Percentiles rank a stretch among this genome's conserved stretches.
phyloP scores from a whole-genome alignment of 2,797 vertebrate genomes.

The Spinus pinus region DNA sequence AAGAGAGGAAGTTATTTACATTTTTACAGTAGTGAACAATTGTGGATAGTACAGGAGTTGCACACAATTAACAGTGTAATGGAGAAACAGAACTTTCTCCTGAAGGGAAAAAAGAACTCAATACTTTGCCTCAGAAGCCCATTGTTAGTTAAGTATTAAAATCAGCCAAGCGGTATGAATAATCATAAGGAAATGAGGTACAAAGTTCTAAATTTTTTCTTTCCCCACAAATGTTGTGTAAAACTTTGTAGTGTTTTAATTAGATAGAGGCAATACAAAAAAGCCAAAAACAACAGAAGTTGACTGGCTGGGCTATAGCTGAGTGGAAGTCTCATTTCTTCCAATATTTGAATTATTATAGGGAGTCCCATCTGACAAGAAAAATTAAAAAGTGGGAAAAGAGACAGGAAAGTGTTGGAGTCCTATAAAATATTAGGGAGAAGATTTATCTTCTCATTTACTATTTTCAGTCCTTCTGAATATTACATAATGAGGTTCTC shows the following conservation, averaged over 20 bases:
- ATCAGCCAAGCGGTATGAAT: background rate
- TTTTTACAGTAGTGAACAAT: background rate
- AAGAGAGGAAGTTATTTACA: background rate
- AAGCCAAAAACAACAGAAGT: background rate
- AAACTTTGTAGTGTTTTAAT: background rate
- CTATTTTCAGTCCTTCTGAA: conserved; percentile 1
- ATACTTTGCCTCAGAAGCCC: background rate
- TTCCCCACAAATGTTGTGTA: background rate
- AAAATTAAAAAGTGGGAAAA: background rate
- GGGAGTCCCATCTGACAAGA: background rate
- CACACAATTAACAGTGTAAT: background rate
- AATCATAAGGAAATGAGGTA: background rate
- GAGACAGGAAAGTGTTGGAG: background rate
- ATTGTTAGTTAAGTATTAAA: background rate
- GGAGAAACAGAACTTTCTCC: background rate
- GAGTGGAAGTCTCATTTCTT: background rate
- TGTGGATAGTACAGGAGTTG: background rate
- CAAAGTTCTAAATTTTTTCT: background rate
- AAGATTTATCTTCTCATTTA: conserved; percentile 23
- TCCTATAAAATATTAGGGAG: conserved; percentile 3
- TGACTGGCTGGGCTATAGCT: background rate
- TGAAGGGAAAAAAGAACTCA: background rate
- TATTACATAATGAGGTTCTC: conserved; percentile 34
- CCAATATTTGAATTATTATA: background rate
- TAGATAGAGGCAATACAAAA: background rate